Base-by-base conservation (phyloP, 2,888 invertebrate species). In the Agrochola lota region DNA sequence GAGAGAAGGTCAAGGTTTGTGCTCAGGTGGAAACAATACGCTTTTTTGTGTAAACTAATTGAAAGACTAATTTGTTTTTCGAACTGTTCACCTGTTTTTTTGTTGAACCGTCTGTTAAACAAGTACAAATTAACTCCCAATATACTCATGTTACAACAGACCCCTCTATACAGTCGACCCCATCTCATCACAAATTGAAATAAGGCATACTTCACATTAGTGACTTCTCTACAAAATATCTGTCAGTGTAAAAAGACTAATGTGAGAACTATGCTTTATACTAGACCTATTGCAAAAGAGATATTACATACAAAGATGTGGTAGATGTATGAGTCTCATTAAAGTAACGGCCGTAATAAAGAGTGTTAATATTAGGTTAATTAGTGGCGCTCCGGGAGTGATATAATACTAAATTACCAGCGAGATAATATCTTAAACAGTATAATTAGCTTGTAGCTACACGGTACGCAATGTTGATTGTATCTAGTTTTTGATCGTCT, bases 1-100 rank as follows among this genome's bases (percentile, higher is more conserved):
- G 81, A 11, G 23, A 71, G 59, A 74, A 81, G 81, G 81, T 81
- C 81, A 85, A 81, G 81, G 74, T 63, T 35, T 6, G 20, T 46
- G 30, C n/a, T 49, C 49, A 9, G 26, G 23, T 52, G 57, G 57
- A 46, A 52, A 20, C 6, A 7, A 68, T 57, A 30, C 0, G 11
- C n/a, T 35, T 52, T 12, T n/a, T 7, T 17, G n/a, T 74, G 30
- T 74, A 8, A 26, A 64, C 1, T 64, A 59, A 57, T 68, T 49
- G 12, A 68, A 59, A 49, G 0, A 26, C 1, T 6, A 9, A 17
- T 15, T n/a, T 9, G 0, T 30, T 57, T 55, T 73, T 30, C 15
- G 17, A 40, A 23, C 11, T 17, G 23, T 49, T 26, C 17, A 12
- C 4, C 23, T 8, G 0, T 20, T 52, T 43, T n/a, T 35, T 15